Percentiles rank a stretch among this genome's conserved stretches.
Conservation (phyloP, 2,797 vertebrate species). For the Falco cherrug region DNA sequence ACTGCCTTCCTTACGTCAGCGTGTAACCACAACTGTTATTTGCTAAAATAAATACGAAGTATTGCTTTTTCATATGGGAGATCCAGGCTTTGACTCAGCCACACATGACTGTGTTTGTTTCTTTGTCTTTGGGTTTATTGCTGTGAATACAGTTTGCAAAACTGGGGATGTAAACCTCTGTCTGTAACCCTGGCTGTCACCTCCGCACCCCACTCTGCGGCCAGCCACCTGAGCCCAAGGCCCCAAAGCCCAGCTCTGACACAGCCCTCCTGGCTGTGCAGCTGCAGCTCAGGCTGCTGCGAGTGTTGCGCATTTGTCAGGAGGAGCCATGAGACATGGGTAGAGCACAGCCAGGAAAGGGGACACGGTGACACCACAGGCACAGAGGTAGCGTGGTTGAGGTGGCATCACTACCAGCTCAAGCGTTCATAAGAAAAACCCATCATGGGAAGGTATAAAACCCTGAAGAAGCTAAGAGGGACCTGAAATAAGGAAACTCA, state of each 20-base stretch:
- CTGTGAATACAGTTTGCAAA: neutral
- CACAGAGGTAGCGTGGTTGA: neutral
- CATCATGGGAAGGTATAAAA: neutral
- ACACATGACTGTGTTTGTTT: neutral
- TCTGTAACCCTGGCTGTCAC: neutral
- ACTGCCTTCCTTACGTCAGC: neutral
- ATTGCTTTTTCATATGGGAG: neutral
- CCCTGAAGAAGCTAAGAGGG: neutral
- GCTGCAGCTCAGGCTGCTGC: neutral
- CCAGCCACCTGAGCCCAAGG: neutral
- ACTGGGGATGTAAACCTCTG: neutral
- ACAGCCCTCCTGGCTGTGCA: rapidly evolving
- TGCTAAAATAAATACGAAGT: neutral
- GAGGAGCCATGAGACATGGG: neutral
- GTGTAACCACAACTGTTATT: neutral
- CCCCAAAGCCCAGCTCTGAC: neutral
- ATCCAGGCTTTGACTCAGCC: neutral
- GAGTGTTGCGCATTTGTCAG: neutral
- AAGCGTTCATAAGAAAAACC: neutral
- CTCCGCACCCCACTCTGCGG: neutral
- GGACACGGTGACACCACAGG: neutral
- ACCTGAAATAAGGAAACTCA: neutral
- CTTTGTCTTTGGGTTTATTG: neutral
- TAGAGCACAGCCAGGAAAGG: neutral
- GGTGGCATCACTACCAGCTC: neutral